Evolutionary conservation across 2,113 vertebrate genomes (phyloP).

Genomic region (Galemys pyrenaicus): DNA sequence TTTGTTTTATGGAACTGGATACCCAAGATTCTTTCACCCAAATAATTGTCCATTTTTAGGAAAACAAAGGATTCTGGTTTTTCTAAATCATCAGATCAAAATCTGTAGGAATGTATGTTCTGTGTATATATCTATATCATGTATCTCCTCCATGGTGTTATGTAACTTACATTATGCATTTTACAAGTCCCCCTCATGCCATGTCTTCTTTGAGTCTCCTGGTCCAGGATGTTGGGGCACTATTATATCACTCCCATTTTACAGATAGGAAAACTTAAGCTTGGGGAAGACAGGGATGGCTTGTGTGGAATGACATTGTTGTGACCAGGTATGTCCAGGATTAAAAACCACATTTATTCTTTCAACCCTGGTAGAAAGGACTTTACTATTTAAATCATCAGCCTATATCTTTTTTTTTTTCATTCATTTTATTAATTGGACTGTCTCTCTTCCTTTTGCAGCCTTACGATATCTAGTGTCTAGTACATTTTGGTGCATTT

Average conservation of each 20-base stretch:
- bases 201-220: not conserved
- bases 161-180: not conserved
- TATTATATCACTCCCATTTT: not conserved
- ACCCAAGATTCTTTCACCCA: slow-evolving; percentile 27
- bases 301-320: not conserved
- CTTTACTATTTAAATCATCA: not conserved
- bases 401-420: slow-evolving; percentile 18
- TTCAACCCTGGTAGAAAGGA: slow-evolving; percentile 16
- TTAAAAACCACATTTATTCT: not conserved
- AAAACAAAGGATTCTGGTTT: slow-evolving; percentile 48
- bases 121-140: not conserved
- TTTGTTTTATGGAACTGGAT: slow-evolving; percentile 51
- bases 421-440: slow-evolving; percentile 17
- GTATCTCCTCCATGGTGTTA: not conserved
- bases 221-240: not conserved
- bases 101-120: not conserved
- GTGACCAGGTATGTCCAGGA: not conserved
- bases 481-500: not conserved
- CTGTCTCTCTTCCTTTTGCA: not conserved
- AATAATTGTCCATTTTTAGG: slow-evolving; percentile 61
- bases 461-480: not conserved
- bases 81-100: not conserved
- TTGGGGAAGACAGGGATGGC: not conserved
- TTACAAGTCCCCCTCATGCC: not conserved
- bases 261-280: not conserved